phyloP scores from a whole-genome alignment of 2,797 vertebrate genomes.

The Cuculus canorus region DNA sequence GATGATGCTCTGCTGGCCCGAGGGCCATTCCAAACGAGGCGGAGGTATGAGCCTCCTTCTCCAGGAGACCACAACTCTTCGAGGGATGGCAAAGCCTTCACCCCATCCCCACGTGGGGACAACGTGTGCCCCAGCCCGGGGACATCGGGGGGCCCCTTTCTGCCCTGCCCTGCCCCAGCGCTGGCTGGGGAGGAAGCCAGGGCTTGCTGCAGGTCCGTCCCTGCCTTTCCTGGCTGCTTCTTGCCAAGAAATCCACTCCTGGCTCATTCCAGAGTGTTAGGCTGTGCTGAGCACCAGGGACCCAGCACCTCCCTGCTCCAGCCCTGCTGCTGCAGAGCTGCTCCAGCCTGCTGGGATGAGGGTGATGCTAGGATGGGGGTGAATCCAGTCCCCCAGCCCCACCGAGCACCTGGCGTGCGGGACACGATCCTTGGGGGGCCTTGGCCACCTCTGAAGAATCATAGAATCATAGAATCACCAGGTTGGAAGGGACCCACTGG shows the following conservation, averaged over 20 bases:
- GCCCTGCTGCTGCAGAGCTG: background rate
- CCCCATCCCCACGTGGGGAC: fast-evolving
- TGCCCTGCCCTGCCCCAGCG: background rate
- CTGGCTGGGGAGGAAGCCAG: background rate
- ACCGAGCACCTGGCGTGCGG: fast-evolving
- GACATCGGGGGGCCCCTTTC: background rate
- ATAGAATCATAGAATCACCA: no score
- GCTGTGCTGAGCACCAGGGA: fast-evolving
- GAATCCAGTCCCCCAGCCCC: fast-evolving
- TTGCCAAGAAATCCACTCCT: background rate
- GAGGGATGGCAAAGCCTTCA: background rate
- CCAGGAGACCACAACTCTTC: background rate
- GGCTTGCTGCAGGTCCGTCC: background rate
- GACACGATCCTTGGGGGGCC: background rate
- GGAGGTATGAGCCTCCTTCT: background rate
- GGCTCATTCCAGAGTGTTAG: fast-evolving
- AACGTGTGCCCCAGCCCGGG: background rate
- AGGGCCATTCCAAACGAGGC: fast-evolving
- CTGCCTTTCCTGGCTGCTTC: conserved; percentile 35
- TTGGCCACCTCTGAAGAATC: fast-evolving
- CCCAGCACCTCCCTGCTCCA: background rate
- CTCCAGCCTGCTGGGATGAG: fast-evolving
- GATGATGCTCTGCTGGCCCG: fast-evolving
- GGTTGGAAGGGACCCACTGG: no score
- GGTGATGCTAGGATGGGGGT: background rate